phyloP scores from a whole-genome alignment of 2,113 vertebrate species.

The Mionectes macconnelli region DNA sequence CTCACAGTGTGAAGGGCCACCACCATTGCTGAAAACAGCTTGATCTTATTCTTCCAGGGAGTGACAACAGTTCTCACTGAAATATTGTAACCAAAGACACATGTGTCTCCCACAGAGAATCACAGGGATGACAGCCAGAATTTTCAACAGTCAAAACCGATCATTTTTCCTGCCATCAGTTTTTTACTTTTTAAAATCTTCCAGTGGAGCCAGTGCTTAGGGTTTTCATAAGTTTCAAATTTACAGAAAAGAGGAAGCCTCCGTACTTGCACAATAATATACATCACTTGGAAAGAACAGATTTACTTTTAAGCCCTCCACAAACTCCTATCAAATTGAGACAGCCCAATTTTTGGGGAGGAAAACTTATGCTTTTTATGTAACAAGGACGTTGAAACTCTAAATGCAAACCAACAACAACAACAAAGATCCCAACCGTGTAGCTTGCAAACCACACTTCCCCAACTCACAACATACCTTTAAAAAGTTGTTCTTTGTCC shows the following conservation, averaged over 20 bases:
- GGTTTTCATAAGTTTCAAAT: background rate
- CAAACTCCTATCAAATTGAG: background rate
- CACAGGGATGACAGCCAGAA: background rate
- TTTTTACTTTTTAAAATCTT: background rate
- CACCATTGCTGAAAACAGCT: background rate
- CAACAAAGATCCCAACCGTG: background rate
- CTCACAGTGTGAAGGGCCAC: background rate
- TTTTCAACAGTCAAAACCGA: background rate
- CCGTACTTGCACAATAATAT: background rate
- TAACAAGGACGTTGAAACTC: background rate
- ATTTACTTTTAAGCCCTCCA: background rate
- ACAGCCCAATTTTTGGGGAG: background rate
- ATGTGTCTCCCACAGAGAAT: background rate
- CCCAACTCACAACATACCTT: constrained; percentile 60
- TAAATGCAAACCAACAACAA: background rate
- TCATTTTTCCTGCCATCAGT: background rate
- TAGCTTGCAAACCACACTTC: background rate
- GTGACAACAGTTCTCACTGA: background rate
- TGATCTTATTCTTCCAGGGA: background rate
- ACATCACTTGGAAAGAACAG: background rate
- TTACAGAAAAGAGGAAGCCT: background rate
- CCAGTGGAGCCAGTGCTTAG: background rate
- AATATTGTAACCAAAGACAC: background rate
- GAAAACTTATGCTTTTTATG: background rate
- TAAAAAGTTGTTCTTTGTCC: constrained; percentile 71